Evolutionary conservation across 2,888 invertebrate genomes (phyloP).

Genomic region (Microchrysa polita): DNA sequence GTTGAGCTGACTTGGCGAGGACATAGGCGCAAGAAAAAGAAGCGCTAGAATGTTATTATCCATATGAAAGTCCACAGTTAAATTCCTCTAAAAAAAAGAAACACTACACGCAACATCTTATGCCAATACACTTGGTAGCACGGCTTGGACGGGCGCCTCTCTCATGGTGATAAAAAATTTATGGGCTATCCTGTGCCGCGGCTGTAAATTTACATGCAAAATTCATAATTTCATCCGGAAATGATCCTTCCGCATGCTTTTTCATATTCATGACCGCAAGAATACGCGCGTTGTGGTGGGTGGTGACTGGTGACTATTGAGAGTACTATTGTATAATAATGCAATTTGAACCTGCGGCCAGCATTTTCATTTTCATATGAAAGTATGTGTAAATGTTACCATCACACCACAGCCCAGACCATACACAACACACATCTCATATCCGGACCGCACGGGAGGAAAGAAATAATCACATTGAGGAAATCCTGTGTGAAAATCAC

Average conservation of each 20-base stretch:
- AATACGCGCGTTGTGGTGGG: neutral
- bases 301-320: constrained; percentile 1
- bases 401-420: too few relatives aligned
- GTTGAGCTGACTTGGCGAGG: neutral
- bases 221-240: constrained; percentile 31
- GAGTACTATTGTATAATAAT: neutral
- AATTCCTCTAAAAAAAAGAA: constrained; percentile 5
- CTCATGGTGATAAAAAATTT: constrained; percentile 35
- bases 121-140: neutral
- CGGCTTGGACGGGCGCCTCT: too few relatives aligned
- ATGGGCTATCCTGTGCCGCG: neutral
- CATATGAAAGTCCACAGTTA: constrained; percentile 16
- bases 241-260: neutral
- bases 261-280: neutral
- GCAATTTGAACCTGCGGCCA: neutral
- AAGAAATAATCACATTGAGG: neutral
- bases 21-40: constrained; percentile 2
- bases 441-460: too few relatives aligned
- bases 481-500: constrained; percentile 30
- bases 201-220: constrained; percentile 25
- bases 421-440: neutral
- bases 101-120: constrained; percentile 14
- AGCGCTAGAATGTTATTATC: constrained; percentile 7
- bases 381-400: too few relatives aligned
- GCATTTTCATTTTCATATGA: too few relatives aligned